Percentiles rank a stretch among this genome's conserved stretches.
phyloP scores from a whole-genome alignment of 2,888 invertebrate genomes.

The Eristalis pertinax region DNA sequence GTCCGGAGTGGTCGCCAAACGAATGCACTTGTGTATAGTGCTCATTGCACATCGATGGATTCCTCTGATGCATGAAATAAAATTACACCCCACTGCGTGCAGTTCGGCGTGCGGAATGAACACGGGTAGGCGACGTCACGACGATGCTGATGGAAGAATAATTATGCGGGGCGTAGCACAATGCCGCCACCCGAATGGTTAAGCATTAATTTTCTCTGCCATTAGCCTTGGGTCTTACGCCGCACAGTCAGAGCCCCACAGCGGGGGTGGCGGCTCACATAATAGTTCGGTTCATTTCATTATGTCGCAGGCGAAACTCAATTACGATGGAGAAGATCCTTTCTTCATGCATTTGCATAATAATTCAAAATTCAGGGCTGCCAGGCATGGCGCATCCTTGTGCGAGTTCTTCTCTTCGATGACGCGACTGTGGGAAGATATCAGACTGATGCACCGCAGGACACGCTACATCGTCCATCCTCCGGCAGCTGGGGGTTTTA shows the following conservation, averaged over 20 bases:
- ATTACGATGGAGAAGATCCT: slow-evolving; percentile 67
- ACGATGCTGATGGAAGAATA: slow-evolving; percentile 39
- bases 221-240: slow-evolving; percentile 15
- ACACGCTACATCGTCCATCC: slow-evolving; percentile 29
- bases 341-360: slow-evolving; percentile 71
- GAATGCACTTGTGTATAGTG: slow-evolving; percentile 17
- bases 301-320: slow-evolving; percentile 60
- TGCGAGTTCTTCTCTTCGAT: slow-evolving; percentile 21
- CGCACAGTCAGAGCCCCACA: neutral
- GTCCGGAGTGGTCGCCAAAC: neutral
- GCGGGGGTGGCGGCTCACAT: neutral
- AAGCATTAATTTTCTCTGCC: slow-evolving; percentile 52
- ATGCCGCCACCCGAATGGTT: neutral
- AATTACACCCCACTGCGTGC: slow-evolving; percentile 18
- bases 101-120: neutral
- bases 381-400: slow-evolving; percentile 7
- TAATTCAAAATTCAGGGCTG: slow-evolving; percentile 62
- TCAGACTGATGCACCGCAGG: slow-evolving; percentile 3
- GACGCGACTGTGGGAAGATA: slow-evolving; percentile 6
- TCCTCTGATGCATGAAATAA: slow-evolving; percentile 19
- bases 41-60: slow-evolving; percentile 20
- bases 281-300: slow-evolving; percentile 57
- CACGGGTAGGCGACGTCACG: slow-evolving; percentile 25
- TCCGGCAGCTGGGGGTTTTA: slow-evolving; percentile 57
- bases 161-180: slow-evolving; percentile 32